Percentiles rank a stretch among this genome's conserved stretches.
These are phyloP conservation scores for Orbicella faveolata DNA, from an alignment of 64 coral and sea anemone species.

Conservation along the genomic window DNA sequence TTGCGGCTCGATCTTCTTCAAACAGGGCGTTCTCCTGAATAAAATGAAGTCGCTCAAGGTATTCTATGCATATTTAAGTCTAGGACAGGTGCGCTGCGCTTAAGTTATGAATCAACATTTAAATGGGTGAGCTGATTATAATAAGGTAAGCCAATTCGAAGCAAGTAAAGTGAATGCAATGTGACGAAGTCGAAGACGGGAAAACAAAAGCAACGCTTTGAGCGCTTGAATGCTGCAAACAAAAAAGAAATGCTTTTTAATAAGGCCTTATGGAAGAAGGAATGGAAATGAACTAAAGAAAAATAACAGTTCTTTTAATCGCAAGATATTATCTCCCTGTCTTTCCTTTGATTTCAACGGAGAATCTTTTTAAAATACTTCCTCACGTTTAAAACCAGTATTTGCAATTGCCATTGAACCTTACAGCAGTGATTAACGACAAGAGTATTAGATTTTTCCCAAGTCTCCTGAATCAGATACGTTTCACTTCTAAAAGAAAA, in stretches of 20 bases:
- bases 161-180: neutral
- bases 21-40: slow-evolving; percentile 26
- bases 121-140: slow-evolving; percentile 6
- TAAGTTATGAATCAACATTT: slow-evolving; percentile 9
- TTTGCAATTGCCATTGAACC: no score
- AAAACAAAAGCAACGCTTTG: neutral
- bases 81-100: neutral
- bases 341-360: neutral
- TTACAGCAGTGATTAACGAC: no score
- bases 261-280: neutral
- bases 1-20: neutral
- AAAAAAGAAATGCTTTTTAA: neutral
- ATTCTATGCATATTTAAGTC: slow-evolving; percentile 23
- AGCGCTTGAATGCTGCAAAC: neutral
- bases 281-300: neutral
- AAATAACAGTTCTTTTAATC: neutral
- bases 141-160: slow-evolving; percentile 23
- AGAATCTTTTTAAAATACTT: no score
- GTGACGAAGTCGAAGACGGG: neutral
- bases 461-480: no score
- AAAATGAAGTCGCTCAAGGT: slow-evolving; percentile 16
- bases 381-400: no score
- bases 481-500: no score
- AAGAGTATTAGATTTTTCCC: no score
- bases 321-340: neutral